Evolutionary conservation across 2,888 invertebrate genomes (phyloP), one percentile per base, ranked within the genome.

Genomic region (Pherbina coryleti): DNA sequence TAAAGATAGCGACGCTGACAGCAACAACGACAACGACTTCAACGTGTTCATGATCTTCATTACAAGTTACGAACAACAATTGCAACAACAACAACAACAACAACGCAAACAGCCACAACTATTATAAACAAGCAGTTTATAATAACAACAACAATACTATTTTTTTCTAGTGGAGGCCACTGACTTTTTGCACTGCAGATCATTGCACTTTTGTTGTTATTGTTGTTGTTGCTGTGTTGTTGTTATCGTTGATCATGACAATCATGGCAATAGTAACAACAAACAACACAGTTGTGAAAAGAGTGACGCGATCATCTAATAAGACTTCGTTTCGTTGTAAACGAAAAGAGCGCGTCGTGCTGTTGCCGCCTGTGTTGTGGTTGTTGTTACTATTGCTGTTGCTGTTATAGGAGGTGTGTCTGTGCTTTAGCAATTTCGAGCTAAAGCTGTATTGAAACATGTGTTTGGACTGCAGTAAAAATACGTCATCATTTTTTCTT

Each of bases 181-280:
- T 87, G 87, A 87, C 87, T 85, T 86, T 86, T 86, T 81, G 82
- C 84, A 82, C 82, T 84, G 85, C 83, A 83, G 87, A 86, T 85
- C 87, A 85, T 85, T 87, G 87, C 87, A 87, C 88, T 85, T 86
- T 85, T 84, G 74, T 55, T 37, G 62, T 73, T 31, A 37, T 51
- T 67, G 67, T 25, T 44, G 57, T 57, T 1, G 34, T 25, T 8
- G n/a, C 17, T 55, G 34, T 51, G 28, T 17, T 19, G 31, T 11
- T 60, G 55, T 57, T 31, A 17, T 37, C 9, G 55, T 34, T 34
- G 28, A 8, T 31, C 44, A 55, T 22, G 19, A 19, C 22, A 55
- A 70, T 70, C 31, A 72, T 78, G 19, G 76, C 49, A 57, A 44
- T 11, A 70, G 49, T 31, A 37, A 60, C 79, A 78, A 69, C 80